A percentile compares a stretch with the other conserved stretches of the same genome.
Conservation (phyloP, 2,113 vertebrate genomes). For the Toxostoma redivivum region DNA sequence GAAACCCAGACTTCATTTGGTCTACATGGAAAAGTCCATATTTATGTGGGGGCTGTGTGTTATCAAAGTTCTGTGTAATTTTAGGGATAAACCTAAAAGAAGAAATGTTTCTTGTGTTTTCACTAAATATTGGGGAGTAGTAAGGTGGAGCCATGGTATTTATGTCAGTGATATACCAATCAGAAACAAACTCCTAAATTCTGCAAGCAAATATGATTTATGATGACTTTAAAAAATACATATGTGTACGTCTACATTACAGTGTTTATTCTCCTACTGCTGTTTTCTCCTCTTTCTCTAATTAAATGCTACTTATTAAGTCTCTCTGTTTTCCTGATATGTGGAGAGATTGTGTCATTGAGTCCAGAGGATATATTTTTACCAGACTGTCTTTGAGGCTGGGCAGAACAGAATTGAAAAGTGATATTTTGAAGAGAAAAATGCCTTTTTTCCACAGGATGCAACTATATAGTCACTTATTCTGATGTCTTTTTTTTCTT, state of each 20-base stretch:
- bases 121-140: rapidly evolving
- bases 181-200: background rate
- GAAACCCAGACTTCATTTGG: background rate
- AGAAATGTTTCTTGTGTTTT: background rate
- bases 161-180: background rate
- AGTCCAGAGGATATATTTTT: background rate
- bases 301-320: background rate
- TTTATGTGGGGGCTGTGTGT: rapidly evolving
- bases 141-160: background rate
- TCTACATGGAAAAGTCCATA: rapidly evolving
- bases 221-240: rapidly evolving
- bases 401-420: background rate
- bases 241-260: rapidly evolving
- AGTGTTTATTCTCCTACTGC: background rate
- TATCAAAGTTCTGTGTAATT: background rate
- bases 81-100: background rate
- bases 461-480: background rate
- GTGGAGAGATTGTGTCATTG: background rate
- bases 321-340: background rate
- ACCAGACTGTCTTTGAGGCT: background rate
- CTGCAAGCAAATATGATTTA: background rate
- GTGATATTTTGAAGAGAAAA: background rate
- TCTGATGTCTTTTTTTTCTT: background rate
- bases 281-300: background rate
- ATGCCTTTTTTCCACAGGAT: background rate